A percentile compares a stretch with the other conserved stretches of the same genome.
phyloP scores from a whole-genome alignment of 2,113 vertebrate species.

The Phylloscopus trochiloides region DNA sequence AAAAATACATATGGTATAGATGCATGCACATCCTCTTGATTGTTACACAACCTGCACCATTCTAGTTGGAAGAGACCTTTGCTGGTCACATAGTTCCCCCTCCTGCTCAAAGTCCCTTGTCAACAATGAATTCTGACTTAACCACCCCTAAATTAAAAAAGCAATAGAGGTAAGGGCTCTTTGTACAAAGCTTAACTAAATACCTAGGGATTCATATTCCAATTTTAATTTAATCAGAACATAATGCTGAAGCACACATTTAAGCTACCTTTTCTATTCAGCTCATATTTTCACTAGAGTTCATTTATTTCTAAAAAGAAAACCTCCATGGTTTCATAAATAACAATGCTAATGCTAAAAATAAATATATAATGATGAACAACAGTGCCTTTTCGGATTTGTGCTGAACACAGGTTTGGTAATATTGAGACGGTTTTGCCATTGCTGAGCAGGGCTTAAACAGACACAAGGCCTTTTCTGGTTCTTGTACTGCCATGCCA shows the following conservation, averaged over 20 bases:
- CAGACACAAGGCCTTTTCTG: background rate
- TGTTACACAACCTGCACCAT: background rate
- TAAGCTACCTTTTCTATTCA: background rate
- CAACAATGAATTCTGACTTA: background rate
- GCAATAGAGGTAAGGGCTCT: background rate
- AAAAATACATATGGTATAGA: background rate
- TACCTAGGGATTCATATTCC: background rate
- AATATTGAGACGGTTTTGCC: background rate
- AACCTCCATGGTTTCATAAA: background rate
- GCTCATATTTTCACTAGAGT: background rate
- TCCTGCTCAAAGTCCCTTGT: background rate
- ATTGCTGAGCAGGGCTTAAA: background rate
- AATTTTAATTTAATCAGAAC: background rate
- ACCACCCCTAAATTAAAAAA: background rate
- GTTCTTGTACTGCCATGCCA: background rate
- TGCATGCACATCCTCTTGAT: background rate
- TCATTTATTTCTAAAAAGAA: background rate
- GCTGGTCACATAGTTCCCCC: background rate
- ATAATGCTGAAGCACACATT: background rate
- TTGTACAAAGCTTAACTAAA: background rate
- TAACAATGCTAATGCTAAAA: background rate
- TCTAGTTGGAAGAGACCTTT: background rate
- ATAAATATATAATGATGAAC: background rate
- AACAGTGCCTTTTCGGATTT: background rate
- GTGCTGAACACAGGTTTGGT: background rate